phyloP scores from a whole-genome alignment of 2,888 invertebrate genomes.

The Diploptera punctata region DNA sequence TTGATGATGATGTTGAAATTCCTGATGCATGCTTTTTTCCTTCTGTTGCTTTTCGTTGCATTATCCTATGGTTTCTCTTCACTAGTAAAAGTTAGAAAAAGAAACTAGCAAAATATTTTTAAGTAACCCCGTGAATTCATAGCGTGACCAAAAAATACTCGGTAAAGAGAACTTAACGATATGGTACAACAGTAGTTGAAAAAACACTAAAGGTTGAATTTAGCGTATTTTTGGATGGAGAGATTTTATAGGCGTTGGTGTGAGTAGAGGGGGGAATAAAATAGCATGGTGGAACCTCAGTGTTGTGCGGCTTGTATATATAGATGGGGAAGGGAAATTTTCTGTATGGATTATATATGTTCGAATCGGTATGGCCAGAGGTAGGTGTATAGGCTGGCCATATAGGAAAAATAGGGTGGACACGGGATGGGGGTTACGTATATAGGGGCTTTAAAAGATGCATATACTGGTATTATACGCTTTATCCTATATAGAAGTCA shows the following conservation, averaged over 20 bases:
- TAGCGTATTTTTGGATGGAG: not conserved
- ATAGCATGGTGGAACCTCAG: not conserved
- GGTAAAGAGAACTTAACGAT: too few relatives aligned
- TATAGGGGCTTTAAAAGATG: not conserved
- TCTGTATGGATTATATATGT: not conserved
- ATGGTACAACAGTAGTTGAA: too few relatives aligned
- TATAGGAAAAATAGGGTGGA: not conserved
- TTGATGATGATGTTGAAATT: too few relatives aligned
- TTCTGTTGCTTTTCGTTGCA: too few relatives aligned
- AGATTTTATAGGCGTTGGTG: not conserved
- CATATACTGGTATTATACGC: not conserved
- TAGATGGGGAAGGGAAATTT: not conserved
- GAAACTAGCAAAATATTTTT: too few relatives aligned
- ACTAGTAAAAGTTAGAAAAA: too few relatives aligned
- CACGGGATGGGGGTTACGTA: not conserved
- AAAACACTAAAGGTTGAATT: not conserved
- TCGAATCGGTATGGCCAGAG: not conserved
- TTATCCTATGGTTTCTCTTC: too few relatives aligned
- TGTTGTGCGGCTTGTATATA: not conserved
- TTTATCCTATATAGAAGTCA: not conserved
- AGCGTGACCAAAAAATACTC: too few relatives aligned
- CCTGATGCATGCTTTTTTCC: too few relatives aligned
- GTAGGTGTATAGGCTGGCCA: not conserved
- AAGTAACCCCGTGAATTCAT: too few relatives aligned
- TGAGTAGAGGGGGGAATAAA: not conserved